Base-by-base conservation (phyloP, 2,113 vertebrate species). In the Sisor rabdophorus region DNA sequence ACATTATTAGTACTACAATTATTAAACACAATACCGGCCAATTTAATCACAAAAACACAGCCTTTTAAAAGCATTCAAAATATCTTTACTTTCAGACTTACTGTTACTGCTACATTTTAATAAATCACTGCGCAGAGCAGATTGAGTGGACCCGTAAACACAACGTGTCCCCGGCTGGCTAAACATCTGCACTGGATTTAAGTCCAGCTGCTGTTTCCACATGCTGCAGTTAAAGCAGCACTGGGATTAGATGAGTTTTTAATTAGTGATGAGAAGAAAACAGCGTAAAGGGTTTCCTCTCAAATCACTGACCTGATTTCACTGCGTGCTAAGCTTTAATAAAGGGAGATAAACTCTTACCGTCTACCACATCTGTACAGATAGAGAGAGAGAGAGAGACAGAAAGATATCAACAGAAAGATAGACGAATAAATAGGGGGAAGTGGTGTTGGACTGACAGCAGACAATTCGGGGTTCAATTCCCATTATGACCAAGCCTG, bases 191-290 rank as follows among this genome's bases (percentile, higher is more conserved):
- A 44, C 52, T 71, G 48, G 52, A 75, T 75, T 55, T 5, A 11
- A 71, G 44, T 70, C 28, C 48, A 72, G 53, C 24, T 58, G 50
- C 22, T 61, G 36, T 48, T 75, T 15, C 32, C 11, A 22, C 59
- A 78, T 28, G 71, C 60, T 44, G 54, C 17, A 59, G 6, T 20
- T 72, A 11, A 50, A 73, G 30, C 73, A 53, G 60, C 59, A 50
- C 58, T 12, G 50, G 32, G 76, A 73, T 75, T 61, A 73, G 30
- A 76, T 28, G 13, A 22, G 28, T 71, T 83, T 69, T 73, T 81
- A 81, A 79, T 81, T 76, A 79, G 40, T 20, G 60, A 79, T 68
- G 68, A 76, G 60, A 71, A 63, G 40, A 68, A 26, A 26, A 11
- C 48, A 71, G 24, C 56, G 53, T 74, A 40, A 80, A 63, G 20